A percentile compares a stretch with the other conserved stretches of the same genome.
Evolutionary conservation across 2,797 vertebrate genomes (phyloP).

Genomic region (Hafferia zeledoni): DNA sequence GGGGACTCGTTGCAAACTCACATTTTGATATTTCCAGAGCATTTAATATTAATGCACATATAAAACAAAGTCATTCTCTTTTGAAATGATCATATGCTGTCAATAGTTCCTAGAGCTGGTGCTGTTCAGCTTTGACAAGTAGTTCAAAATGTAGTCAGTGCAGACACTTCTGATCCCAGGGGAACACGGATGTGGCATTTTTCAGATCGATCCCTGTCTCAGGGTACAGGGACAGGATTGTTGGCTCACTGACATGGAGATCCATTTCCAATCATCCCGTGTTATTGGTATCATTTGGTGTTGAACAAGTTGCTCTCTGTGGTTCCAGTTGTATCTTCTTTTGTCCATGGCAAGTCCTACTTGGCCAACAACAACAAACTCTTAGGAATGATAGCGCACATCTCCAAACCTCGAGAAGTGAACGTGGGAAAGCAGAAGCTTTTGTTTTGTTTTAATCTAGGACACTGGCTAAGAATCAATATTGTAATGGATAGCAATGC

Average conservation of each 20-base stretch:
- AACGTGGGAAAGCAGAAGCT: not conserved
- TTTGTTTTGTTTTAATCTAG: not conserved
- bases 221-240: accelerated
- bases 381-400: not conserved
- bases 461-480: not conserved
- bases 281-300: not conserved
- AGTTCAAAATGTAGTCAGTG: not conserved
- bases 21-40: conserved; percentile 28
- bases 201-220: not conserved
- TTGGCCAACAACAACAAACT: not conserved
- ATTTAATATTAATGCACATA: not conserved
- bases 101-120: not conserved
- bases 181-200: not conserved
- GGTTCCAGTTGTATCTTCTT: not conserved
- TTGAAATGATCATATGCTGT: not conserved
- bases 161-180: not conserved
- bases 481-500: not conserved
- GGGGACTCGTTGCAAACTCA: not conserved
- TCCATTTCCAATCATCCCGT: not conserved
- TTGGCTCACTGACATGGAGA: not conserved
- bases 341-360: not conserved
- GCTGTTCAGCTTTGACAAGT: not conserved
- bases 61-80: not conserved
- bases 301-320: not conserved
- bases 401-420: not conserved